Evolutionary conservation across 2,113 vertebrate genomes (phyloP).

Genomic region (Falcunculus frontatus): DNA sequence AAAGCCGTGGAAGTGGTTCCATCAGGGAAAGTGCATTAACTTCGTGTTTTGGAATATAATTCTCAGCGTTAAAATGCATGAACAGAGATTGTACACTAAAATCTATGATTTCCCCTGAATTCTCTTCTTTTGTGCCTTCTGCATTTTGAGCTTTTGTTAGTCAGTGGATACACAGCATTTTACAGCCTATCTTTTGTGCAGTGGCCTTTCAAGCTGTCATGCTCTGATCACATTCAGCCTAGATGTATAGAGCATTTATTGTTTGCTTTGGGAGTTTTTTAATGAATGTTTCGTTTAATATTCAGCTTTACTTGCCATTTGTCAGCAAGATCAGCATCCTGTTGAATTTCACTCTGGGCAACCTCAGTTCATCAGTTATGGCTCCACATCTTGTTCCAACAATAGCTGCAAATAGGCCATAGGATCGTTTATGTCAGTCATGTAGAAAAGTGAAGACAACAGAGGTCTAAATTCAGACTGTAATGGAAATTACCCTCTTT

Average conservation of each 20-base stretch:
- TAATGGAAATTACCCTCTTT: background rate
- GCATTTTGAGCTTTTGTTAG: background rate
- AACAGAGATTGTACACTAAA: background rate
- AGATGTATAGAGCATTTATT: slow-evolving; percentile 10
- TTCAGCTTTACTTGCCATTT: background rate
- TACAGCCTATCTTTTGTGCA: background rate
- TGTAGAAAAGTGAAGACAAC: background rate
- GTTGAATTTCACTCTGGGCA: background rate
- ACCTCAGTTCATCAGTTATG: background rate
- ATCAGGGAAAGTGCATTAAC: background rate
- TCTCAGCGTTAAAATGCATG: background rate
- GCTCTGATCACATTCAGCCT: background rate
- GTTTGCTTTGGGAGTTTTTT: background rate
- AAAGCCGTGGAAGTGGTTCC: background rate
- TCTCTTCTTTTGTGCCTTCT: background rate
- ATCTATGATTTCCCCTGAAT: background rate
- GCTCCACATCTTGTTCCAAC: rapidly evolving
- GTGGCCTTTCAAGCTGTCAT: slow-evolving; percentile 41
- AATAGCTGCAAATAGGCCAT: background rate
- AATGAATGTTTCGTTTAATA: background rate
- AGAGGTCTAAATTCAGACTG: background rate
- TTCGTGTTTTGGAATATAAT: background rate
- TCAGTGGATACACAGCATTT: background rate
- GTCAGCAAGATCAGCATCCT: slow-evolving; percentile 10
- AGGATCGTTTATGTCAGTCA: rapidly evolving